Evolutionary conservation across 2,797 vertebrate genomes (phyloP).

Genomic region (Ptychobarbus kaznakovi): DNA sequence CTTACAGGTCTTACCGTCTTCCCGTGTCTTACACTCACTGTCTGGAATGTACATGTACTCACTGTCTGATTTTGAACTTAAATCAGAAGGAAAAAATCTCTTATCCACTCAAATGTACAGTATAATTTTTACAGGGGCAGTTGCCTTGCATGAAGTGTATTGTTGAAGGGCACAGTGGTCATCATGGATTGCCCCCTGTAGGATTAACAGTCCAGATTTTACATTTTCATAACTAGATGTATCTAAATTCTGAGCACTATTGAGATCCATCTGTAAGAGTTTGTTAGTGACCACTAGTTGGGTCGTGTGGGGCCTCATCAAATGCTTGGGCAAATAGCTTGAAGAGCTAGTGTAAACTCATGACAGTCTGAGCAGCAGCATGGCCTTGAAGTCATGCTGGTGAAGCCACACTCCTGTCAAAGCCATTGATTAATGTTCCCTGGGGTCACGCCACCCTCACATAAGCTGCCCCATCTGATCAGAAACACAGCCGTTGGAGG

Average conservation of each 20-base stretch:
- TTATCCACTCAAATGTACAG: neutral
- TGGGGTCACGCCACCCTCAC: conserved; percentile 66
- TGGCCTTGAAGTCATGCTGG: conserved; percentile 74
- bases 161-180: neutral
- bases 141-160: neutral
- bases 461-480: conserved; percentile 67
- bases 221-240: neutral
- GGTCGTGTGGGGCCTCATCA: conserved; percentile 49
- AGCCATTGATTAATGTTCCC: conserved; percentile 71
- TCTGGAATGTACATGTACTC: neutral
- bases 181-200: neutral
- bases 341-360: conserved; percentile 67
- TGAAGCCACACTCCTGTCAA: conserved; percentile 70
- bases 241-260: neutral
- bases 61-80: neutral
- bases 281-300: conserved; percentile 33
- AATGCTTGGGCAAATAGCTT: conserved; percentile 62
- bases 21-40: neutral
- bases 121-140: neutral
- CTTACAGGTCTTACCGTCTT: neutral
- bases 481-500: conserved; percentile 53
- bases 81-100: neutral
- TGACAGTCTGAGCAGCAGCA: conserved; percentile 70
- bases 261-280: conserved; percentile 19
- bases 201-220: neutral